Conservation (phyloP, 2,888 invertebrate genomes). For the Yponomeuta cagnagella region DNA sequence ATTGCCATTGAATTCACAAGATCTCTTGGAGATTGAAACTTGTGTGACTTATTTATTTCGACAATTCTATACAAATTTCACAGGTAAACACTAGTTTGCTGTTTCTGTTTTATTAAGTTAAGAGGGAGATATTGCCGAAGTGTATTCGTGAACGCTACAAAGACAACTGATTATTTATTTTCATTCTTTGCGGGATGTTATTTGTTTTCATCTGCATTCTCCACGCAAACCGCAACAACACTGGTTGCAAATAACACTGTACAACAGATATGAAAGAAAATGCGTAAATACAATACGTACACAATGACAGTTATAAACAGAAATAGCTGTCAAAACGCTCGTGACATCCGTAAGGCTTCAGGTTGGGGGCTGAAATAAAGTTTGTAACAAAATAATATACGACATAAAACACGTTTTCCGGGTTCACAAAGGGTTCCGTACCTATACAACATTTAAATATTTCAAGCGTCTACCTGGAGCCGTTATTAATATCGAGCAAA, state of each 20-base stretch:
- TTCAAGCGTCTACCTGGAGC: too few relatives aligned
- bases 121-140: constrained; percentile 31
- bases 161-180: not conserved
- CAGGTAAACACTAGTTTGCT: not conserved
- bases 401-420: too few relatives aligned
- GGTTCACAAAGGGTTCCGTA: too few relatives aligned
- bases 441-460: too few relatives aligned
- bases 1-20: not conserved
- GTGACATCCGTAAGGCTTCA: too few relatives aligned
- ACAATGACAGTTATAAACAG: constrained; percentile 1
- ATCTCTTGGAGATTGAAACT: too few relatives aligned
- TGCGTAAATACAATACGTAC: constrained; percentile 3
- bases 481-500: too few relatives aligned
- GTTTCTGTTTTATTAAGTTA: constrained; percentile 23
- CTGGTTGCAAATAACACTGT: not conserved
- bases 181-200: not conserved
- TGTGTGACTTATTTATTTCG: too few relatives aligned
- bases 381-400: too few relatives aligned
- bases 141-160: not conserved
- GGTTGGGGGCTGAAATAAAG: too few relatives aligned
- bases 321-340: not conserved
- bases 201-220: not conserved
- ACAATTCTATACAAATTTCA: not conserved
- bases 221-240: not conserved
- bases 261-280: not conserved